Evolutionary conservation across 2,888 invertebrate species (phyloP).

Genomic region (Parnassius glacialis): DNA sequence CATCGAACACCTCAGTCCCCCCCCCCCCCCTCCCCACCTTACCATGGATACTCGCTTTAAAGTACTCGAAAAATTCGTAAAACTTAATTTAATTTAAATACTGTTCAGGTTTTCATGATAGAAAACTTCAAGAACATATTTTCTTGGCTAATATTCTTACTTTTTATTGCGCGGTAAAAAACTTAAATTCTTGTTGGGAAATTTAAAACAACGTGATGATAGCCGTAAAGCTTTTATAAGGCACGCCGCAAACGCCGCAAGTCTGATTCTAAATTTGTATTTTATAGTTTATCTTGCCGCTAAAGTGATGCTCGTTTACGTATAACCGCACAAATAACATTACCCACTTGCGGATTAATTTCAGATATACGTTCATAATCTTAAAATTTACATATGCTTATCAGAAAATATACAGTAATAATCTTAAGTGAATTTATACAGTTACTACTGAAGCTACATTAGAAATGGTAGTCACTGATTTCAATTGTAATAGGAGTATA

Average conservation of each 20-base stretch:
- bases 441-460: slow-evolving; percentile 51
- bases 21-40: no score
- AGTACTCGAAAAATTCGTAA: no score
- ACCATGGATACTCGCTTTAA: no score
- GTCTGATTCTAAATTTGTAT: slow-evolving; percentile 40
- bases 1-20: no score
- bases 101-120: no score
- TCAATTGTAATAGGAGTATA: no score
- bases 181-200: no score
- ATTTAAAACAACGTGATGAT: no score
- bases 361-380: slow-evolving; percentile 1
- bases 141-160: no score
- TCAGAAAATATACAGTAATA: background rate
- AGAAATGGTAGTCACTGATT: slow-evolving; percentile 35
- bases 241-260: slow-evolving; percentile 25
- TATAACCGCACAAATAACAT: slow-evolving; percentile 62
- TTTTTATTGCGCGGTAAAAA: no score
- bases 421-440: slow-evolving; percentile 41
- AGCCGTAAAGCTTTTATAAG: background rate
- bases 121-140: no score
- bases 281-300: slow-evolving; percentile 48
- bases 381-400: slow-evolving; percentile 2
- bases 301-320: slow-evolving; percentile 47
- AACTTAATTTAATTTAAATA: no score
- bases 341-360: slow-evolving; percentile 14